Percentiles rank a stretch among this genome's conserved stretches.
Evolutionary conservation across 2,113 vertebrate species (phyloP).

Genomic region (Pelodiscus sinensis): DNA sequence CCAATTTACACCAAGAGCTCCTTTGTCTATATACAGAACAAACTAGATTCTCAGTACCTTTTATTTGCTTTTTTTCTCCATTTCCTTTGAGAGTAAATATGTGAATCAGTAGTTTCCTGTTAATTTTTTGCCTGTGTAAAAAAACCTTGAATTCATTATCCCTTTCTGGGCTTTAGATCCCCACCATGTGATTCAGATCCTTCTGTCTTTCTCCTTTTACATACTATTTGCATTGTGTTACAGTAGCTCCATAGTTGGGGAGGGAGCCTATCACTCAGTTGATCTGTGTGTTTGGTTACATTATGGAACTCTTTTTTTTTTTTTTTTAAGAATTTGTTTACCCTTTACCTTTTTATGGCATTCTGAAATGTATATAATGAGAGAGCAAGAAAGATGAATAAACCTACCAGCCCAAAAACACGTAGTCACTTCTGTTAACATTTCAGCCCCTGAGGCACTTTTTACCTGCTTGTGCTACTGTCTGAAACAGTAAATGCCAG

Average conservation of each 20-base stretch:
- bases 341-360: background rate
- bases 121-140: background rate
- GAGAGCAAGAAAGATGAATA: background rate
- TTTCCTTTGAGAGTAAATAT: background rate
- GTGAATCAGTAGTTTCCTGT: background rate
- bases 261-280: background rate
- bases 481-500: background rate
- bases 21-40: background rate
- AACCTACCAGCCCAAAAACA: background rate
- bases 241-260: background rate
- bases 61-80: background rate
- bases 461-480: background rate
- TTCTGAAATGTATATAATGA: background rate
- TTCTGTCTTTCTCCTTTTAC: background rate
- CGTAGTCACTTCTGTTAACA: background rate
- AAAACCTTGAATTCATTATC: background rate
- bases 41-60: background rate
- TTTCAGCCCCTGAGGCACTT: background rate
- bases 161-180: background rate
- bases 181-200: background rate
- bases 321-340: background rate
- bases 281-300: background rate
- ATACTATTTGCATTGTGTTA: background rate
- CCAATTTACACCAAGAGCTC: background rate
- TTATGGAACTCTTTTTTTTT: background rate